These are phyloP conservation scores for Microchirus variegatus DNA, from an alignment of 2,797 vertebrate genomes.

Conservation along the genomic window DNA sequence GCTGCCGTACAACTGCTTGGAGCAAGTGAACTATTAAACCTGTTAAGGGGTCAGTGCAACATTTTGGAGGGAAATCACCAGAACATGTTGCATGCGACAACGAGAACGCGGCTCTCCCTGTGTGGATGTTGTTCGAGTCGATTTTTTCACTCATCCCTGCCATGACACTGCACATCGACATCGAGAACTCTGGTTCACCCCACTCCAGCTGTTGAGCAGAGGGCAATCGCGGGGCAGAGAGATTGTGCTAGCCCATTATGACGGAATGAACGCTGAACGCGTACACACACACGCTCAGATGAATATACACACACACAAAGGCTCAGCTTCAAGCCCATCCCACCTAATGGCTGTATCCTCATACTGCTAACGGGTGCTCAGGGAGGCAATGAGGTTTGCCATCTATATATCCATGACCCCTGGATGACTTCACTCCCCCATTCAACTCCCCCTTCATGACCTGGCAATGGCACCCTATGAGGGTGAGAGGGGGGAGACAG, in stretches of 20 bases:
- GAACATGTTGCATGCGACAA: not conserved
- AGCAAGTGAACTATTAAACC: slow-evolving; percentile 15
- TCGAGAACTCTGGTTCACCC: slow-evolving; percentile 77
- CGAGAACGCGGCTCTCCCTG: slow-evolving; percentile 3
- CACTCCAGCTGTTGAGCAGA: slow-evolving; percentile 77
- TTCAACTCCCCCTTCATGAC: slow-evolving; percentile 74
- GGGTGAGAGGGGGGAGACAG: slow-evolving; percentile 54
- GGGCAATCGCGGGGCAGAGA: slow-evolving; percentile 75
- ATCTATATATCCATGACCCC: slow-evolving; percentile 83
- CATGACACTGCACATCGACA: slow-evolving; percentile 65
- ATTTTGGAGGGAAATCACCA: slow-evolving; percentile 53
- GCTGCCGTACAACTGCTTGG: not conserved
- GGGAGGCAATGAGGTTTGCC: slow-evolving; percentile 81
- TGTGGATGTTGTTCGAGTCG: slow-evolving; percentile 14
- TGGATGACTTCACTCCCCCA: slow-evolving; percentile 79
- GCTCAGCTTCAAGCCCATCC: slow-evolving; percentile 65
- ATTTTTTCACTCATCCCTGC: slow-evolving; percentile 60
- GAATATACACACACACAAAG: slow-evolving; percentile 57
- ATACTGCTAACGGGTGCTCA: slow-evolving; percentile 75
- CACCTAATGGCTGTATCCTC: slow-evolving; percentile 71
- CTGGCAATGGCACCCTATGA: slow-evolving; percentile 83
- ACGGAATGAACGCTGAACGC: slow-evolving; percentile 58
- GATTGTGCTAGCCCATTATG: slow-evolving; percentile 72
- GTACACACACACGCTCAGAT: slow-evolving; percentile 8
- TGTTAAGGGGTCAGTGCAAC: slow-evolving; percentile 35